These are phyloP conservation scores for Formica selysi DNA, from an alignment of 1,140 invertebrate genomes.

Conservation along the genomic window DNA sequence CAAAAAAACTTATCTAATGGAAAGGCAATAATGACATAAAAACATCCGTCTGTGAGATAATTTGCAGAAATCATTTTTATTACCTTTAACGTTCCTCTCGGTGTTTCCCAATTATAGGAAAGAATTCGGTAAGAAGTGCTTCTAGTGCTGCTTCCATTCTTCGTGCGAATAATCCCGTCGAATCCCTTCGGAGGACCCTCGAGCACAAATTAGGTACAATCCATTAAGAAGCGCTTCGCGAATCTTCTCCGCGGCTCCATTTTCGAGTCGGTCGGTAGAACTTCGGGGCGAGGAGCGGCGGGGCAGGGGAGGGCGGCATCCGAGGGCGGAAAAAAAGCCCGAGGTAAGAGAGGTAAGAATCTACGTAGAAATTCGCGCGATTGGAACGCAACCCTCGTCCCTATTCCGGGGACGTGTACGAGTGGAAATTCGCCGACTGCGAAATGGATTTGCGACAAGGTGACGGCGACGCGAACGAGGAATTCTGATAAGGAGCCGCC, in stretches of 20 bases:
- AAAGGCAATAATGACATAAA: background rate
- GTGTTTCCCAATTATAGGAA: constrained; percentile 53
- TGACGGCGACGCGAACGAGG: constrained; percentile 77
- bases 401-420: constrained; percentile 73
- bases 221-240: constrained; percentile 71
- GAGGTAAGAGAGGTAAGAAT: constrained; percentile 66
- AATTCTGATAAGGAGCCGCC: constrained; percentile 82
- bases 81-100: constrained; percentile 11
- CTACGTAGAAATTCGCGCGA: constrained; percentile 72
- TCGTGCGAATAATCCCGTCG: constrained; percentile 58
- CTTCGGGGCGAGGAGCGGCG: background rate
- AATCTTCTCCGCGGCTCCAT: constrained; percentile 61
- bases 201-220: constrained; percentile 72
- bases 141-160: constrained; percentile 48
- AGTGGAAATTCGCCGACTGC: constrained; percentile 79
- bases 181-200: constrained; percentile 49
- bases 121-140: constrained; percentile 52
- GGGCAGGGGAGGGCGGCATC: background rate
- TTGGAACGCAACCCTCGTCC: constrained; percentile 79
- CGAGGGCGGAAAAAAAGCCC: constrained; percentile 65
- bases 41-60: background rate
- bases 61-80: constrained; percentile 1
- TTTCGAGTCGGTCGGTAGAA: constrained; percentile 66
- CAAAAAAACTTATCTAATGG: background rate
- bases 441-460: constrained; percentile 85